Evolutionary conservation across 2,113 vertebrate genomes (phyloP).

Genomic region (Eclectus roratus): DNA sequence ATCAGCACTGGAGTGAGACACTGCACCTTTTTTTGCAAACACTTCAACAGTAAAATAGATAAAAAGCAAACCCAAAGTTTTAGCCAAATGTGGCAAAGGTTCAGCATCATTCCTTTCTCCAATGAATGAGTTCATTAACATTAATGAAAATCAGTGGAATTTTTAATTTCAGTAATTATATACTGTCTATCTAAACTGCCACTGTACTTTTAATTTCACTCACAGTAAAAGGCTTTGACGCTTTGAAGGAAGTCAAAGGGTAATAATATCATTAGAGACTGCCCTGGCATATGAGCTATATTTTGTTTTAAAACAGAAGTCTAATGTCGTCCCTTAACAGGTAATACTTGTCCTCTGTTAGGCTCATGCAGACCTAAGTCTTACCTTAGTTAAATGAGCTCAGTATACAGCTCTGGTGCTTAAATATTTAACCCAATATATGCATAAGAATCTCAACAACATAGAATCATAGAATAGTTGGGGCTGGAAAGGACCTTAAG

Average conservation of each 20-base stretch:
- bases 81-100: neutral
- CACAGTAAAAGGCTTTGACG: neutral
- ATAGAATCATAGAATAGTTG: neutral
- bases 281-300: rapidly evolving
- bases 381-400: neutral
- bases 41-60: neutral
- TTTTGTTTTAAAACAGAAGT: neutral
- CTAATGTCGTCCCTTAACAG: neutral
- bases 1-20: neutral
- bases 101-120: neutral
- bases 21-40: neutral
- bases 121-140: neutral
- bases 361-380: neutral
- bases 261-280: neutral
- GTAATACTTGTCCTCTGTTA: neutral
- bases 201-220: neutral
- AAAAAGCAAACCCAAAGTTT: neutral
- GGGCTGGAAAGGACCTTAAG: neutral
- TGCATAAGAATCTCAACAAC: neutral
- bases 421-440: neutral
- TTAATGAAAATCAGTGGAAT: neutral
- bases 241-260: neutral
- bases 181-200: neutral
- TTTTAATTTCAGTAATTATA: neutral
- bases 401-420: neutral